Base-by-base conservation (phyloP, 2,888 invertebrate species). In the Baronia brevicornis region DNA sequence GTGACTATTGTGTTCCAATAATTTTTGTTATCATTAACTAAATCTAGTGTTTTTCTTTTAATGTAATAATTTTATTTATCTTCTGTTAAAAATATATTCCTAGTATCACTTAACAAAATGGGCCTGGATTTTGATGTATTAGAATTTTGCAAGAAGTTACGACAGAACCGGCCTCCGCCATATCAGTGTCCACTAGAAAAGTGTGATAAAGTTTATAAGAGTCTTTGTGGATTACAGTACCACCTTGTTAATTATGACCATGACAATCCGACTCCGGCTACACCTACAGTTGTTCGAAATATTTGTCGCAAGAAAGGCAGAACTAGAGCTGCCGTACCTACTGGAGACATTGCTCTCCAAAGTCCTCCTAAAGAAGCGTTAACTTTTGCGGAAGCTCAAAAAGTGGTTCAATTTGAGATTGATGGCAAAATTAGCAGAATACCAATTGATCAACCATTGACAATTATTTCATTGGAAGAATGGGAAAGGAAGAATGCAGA, bases 241-340 rank as follows among this genome's bases (percentile, higher is more conserved):
- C 95, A 96, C 64, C 74, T 95, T 49, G 91, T 91, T 44, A 92
- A 93, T 65, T 93, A 90, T 69, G 94, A 95, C 66, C 94, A 95
- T 65, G 91, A 92, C 54, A 91, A 91, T 60, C 90, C 91, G 6
- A 87, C 88, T 37, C 88, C 90, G 26, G 72, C 86, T 25, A 87
- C 89, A 35, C 88, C 89, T 18, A 68, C 88, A 6, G 80, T 88
- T 36, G 87, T 88, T 28, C 88, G 85, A 44, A 86, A 87, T 52
- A 28, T 36, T 27, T 36, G 36, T 23, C 85, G 89, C 23, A 91
- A 91, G 57, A 90, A 90, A 60, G 86, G 87, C 25, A 77, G 88
- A 42, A 64, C 86, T 21, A 84, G 88, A 38, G 77, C 86, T 14
- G 85, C 88, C 19, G 89, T 88, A 21, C 87, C 86, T 9, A 88